Evolutionary conservation across 1,140 invertebrate species (phyloP).

Genomic region (Drosophila equinoxialis): DNA sequence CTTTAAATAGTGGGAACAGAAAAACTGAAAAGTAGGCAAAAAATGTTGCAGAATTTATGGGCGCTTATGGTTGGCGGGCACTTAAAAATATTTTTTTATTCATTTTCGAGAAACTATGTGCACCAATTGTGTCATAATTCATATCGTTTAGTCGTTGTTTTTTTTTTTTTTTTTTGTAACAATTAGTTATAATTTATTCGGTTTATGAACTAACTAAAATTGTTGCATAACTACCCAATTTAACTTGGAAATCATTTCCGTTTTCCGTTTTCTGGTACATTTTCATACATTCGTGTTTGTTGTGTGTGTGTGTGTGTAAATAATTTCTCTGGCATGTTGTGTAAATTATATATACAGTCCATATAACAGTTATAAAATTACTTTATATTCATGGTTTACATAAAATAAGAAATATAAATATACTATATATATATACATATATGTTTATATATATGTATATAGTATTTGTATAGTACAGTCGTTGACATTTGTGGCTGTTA

Average conservation of each 20-base stretch:
- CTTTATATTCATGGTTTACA: conserved; percentile 47
- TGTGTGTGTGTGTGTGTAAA: conserved; percentile 21
- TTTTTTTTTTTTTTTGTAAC: conserved; percentile 42
- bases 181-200: conserved; percentile 55
- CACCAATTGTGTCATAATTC: not conserved
- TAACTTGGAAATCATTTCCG: not conserved
- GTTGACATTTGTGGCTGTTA: conserved; percentile 38
- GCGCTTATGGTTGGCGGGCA: no score
- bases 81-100: no score
- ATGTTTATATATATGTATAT: conserved; percentile 20
- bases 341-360: conserved; percentile 40
- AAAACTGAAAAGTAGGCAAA: no score
- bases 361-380: conserved; percentile 53
- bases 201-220: conserved; percentile 50
- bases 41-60: no score
- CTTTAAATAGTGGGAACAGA: no score
- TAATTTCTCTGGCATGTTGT: conserved; percentile 30
- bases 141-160: not conserved
- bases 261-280: not conserved
- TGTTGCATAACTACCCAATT: conserved; percentile 35
- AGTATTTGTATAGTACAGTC: conserved; percentile 38
- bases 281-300: conserved; percentile 5
- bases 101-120: no score
- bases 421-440: conserved; percentile 26
- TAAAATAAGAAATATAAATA: conserved; percentile 40